A percentile compares a stretch with the other conserved stretches of the same genome.
phyloP scores from a whole-genome alignment of 1,140 invertebrate species.

The Trypoxylus dichotomus region DNA sequence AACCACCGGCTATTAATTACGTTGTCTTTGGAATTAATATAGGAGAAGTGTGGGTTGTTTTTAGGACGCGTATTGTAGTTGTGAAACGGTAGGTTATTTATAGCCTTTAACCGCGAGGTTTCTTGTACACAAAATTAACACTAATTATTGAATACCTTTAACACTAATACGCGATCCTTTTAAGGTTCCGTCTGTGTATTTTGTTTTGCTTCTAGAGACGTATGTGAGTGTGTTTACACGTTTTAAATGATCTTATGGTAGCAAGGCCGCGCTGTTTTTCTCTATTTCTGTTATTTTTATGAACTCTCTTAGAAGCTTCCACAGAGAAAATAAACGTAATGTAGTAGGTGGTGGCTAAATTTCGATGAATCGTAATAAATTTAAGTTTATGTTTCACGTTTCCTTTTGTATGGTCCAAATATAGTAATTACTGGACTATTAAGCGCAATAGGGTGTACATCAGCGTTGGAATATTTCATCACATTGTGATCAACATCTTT shows the following conservation, averaged over 20 bases:
- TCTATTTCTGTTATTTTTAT: no score
- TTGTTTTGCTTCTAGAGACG: not conserved
- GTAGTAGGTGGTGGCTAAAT: no score
- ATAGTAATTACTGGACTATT: no score
- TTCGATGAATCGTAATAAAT: no score
- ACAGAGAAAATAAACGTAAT: no score
- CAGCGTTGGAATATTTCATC: no score
- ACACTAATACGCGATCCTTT: slow-evolving; percentile 20
- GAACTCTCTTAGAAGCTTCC: no score
- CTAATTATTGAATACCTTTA: slow-evolving; percentile 24
- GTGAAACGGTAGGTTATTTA: slow-evolving; percentile 21
- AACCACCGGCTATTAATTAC: slow-evolving; percentile 8
- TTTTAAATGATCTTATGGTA: not conserved
- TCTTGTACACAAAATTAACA: slow-evolving; percentile 22
- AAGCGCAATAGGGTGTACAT: no score
- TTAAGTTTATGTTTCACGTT: no score
- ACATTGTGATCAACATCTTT: no score
- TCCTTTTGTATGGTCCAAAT: no score
- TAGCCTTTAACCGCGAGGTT: slow-evolving; percentile 9
- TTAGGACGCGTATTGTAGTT: slow-evolving; percentile 13
- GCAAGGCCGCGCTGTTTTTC: not conserved
- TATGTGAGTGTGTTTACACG: not conserved
- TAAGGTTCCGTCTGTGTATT: slow-evolving; percentile 16
- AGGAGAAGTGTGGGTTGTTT: slow-evolving; percentile 13
- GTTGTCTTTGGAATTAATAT: slow-evolving; percentile 16